Evolutionary conservation across 2,888 invertebrate species (phyloP), one percentile per base, ranked within the genome.

Genomic region (Rhopalosiphum nymphaeae): DNA sequence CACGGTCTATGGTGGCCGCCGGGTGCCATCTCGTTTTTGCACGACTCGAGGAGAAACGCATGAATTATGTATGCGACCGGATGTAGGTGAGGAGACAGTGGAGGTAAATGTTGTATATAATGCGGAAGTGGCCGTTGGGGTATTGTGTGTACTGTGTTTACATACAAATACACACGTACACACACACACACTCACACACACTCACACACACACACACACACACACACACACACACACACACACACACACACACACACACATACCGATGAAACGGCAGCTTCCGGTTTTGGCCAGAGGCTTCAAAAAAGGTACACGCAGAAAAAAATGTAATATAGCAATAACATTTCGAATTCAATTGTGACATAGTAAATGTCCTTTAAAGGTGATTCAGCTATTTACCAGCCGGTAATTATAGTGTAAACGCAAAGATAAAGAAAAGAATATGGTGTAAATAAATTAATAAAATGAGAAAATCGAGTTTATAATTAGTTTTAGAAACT

Each of bases 61-160:
- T 89, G 93, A 93, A 93, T 93, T 93, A 93, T 93, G 93, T 93
- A 93, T 93, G 93, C 53, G 53, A 56, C 89, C 84, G 92, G 67
- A 84, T 84, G 53, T 84, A 29, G 88, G n/a, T 56, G 87, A 61
- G 88, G 87, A 92, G 26, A 67, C 88, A 56, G 84, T 67, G 67
- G 88, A 61, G 92, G 92, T 42, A 53, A 92, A 42, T 67, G 67
- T 88, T 42, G 67, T 89, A 42, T 88, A 88, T 88, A 92, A 92
- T 67, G 67, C 93, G 89, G 93, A 84, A 84, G 84, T 56, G 88
- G 91, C 25, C 57, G 91, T 86, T 42, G 67, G 92, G 84, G 93
- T 93, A 89, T 93, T 93, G 89, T 92, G 78, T 53, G 53, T 53
- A 53, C 53, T 53, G 21, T 93, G 36, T 42, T 78, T 93, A 89